A percentile compares a stretch with the other conserved stretches of the same genome.
These are phyloP conservation scores for Setophaga petechia DNA, from an alignment of 2,113 vertebrate genomes.

Conservation along the genomic window DNA sequence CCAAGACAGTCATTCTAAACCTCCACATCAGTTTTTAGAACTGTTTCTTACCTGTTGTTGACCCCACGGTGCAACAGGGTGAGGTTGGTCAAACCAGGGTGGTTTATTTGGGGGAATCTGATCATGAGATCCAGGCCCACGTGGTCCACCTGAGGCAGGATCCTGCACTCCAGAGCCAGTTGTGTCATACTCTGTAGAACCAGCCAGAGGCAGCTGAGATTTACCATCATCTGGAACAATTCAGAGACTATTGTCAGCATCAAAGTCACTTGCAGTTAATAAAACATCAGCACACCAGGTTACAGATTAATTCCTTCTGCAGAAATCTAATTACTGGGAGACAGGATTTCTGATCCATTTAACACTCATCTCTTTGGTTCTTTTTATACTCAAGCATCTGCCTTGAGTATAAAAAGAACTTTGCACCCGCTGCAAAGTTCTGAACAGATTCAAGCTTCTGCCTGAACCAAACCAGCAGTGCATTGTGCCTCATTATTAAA, in stretches of 20 bases:
- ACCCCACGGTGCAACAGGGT: slow-evolving; percentile 87
- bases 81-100: slow-evolving; percentile 92
- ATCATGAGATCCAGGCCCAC: slow-evolving; percentile 83
- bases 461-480: not conserved
- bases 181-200: slow-evolving; percentile 84
- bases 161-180: slow-evolving; percentile 78
- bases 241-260: not conserved
- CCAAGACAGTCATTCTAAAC: too few relatives aligned
- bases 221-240: slow-evolving; percentile 83
- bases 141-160: slow-evolving; percentile 72
- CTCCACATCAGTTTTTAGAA: not conserved
- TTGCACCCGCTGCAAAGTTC: not conserved
- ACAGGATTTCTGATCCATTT: not conserved
- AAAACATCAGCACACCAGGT: not conserved
- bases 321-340: not conserved
- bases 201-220: slow-evolving; percentile 81
- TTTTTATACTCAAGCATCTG: not conserved
- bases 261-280: fast-evolving
- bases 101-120: slow-evolving; percentile 86
- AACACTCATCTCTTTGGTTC: not conserved
- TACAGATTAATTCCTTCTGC: not conserved
- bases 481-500: not conserved
- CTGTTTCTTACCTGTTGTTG: slow-evolving; percentile 78
- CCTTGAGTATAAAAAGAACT: too few relatives aligned
- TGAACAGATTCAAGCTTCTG: not conserved